Percentiles rank a stretch among this genome's conserved stretches.
These are phyloP conservation scores for Babylonia areolata DNA, from an alignment of 1,140 invertebrate genomes.

Conservation along the genomic window DNA sequence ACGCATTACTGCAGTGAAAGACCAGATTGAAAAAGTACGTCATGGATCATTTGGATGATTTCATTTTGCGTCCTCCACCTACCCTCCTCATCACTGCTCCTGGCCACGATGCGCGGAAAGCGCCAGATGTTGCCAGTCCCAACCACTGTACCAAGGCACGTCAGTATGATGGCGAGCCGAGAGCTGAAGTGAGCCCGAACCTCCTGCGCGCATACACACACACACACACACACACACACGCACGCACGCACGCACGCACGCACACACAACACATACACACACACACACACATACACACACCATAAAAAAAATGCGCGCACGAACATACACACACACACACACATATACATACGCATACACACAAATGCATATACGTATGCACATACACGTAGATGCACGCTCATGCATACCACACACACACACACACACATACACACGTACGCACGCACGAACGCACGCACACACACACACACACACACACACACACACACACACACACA, in stretches of 20 bases:
- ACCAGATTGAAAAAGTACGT: background rate
- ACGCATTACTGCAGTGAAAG: too few relatives aligned
- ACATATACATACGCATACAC: background rate
- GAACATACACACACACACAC: background rate
- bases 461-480: too few relatives aligned
- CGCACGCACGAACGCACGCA: too few relatives aligned
- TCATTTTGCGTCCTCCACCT: background rate
- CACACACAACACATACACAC: background rate
- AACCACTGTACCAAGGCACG: constrained; percentile 69
- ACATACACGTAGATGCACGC: background rate
- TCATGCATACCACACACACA: background rate
- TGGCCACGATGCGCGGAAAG: constrained; percentile 70
- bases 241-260: background rate
- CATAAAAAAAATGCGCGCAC: background rate
- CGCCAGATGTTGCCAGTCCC: constrained; percentile 74
- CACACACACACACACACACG: background rate
- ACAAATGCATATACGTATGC: background rate
- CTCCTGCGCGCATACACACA: background rate
- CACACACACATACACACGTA: too few relatives aligned
- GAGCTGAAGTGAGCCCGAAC: constrained; percentile 52
- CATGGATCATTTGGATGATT: background rate
- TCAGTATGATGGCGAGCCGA: constrained; percentile 60
- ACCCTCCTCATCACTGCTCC: constrained; percentile 68
- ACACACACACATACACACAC: constrained; percentile 14
- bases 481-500: too few relatives aligned